Percentiles rank a stretch among this genome's conserved stretches.
These are phyloP conservation scores for Seira ritae DNA, from an alignment of 2,888 invertebrate genomes.

Conservation along the genomic window DNA sequence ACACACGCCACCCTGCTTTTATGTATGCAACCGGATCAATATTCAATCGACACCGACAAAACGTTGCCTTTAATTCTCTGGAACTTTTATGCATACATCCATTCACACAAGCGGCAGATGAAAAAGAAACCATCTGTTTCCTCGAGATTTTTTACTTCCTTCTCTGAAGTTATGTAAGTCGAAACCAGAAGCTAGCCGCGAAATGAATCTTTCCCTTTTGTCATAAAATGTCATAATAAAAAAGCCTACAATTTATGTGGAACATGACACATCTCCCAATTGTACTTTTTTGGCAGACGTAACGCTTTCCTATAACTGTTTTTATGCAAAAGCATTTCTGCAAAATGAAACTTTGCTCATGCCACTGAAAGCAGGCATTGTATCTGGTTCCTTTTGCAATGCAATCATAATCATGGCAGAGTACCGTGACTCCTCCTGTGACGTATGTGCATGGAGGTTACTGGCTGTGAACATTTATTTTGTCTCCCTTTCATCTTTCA, in stretches of 20 bases:
- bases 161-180: background rate
- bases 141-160: background rate
- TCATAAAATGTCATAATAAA: slow-evolving; percentile 21
- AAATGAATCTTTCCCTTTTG: slow-evolving; percentile 12
- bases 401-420: too few species aligned
- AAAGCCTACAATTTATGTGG: slow-evolving; percentile 7
- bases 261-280: slow-evolving; percentile 8
- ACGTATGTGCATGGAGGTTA: slow-evolving; percentile 9
- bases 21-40: background rate
- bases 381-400: background rate
- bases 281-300: slow-evolving; percentile 12
- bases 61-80: background rate
- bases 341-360: background rate
- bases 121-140: slow-evolving; percentile 14
- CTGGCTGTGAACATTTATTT: background rate
- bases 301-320: background rate
- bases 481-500: slow-evolving; percentile 8
- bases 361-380: background rate
- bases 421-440: background rate
- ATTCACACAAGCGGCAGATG: background rate
- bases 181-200: slow-evolving; percentile 3
- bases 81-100: too few species aligned
- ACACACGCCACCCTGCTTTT: background rate
- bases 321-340: too few species aligned
- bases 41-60: background rate